A percentile compares a stretch with the other conserved stretches of the same genome.
Conservation (phyloP, 2,113 vertebrate species). For the Pseudorhombus dupliciocellatus region DNA sequence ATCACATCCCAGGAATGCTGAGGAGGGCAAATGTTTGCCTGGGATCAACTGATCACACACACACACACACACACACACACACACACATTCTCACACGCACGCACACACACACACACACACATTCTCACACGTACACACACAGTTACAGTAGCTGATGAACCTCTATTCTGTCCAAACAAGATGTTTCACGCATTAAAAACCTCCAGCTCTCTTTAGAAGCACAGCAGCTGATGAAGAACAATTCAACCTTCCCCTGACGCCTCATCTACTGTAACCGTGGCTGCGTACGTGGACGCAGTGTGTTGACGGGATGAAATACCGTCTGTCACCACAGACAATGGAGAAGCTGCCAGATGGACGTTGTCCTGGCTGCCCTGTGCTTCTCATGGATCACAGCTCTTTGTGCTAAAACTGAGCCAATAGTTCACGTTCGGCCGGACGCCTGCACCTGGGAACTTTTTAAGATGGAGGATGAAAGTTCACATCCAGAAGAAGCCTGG, state of each 20-base stretch:
- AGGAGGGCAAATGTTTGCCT: constrained; percentile 76
- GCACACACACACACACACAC: constrained; percentile 5
- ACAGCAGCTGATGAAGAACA: not conserved
- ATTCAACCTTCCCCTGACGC: constrained; percentile 1
- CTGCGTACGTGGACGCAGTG: constrained; percentile 63
- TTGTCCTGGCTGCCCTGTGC: constrained; percentile 67
- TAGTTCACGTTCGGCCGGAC: constrained; percentile 64
- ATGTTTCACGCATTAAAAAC: not conserved
- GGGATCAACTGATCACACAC: constrained; percentile 63
- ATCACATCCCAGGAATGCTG: constrained; percentile 81
- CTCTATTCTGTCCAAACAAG: not conserved
- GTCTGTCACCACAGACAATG: constrained; percentile 70
- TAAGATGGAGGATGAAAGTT: not conserved
- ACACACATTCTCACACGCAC: constrained; percentile 10
- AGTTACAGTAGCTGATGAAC: constrained; percentile 48
- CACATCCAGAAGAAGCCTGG: not conserved
- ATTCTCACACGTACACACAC: not conserved
- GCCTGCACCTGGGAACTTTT: not conserved
- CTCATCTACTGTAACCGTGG: constrained; percentile 4
- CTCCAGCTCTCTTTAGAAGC: not conserved
- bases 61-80: constrained; percentile 8
- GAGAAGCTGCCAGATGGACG: constrained; percentile 78
- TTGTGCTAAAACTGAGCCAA: constrained; percentile 70
- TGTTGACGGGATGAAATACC: constrained; percentile 78
- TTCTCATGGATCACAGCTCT: constrained; percentile 76